These are phyloP conservation scores for Nycticryphes semicollaris DNA, from an alignment of 2,113 vertebrate species.

Conservation along the genomic window DNA sequence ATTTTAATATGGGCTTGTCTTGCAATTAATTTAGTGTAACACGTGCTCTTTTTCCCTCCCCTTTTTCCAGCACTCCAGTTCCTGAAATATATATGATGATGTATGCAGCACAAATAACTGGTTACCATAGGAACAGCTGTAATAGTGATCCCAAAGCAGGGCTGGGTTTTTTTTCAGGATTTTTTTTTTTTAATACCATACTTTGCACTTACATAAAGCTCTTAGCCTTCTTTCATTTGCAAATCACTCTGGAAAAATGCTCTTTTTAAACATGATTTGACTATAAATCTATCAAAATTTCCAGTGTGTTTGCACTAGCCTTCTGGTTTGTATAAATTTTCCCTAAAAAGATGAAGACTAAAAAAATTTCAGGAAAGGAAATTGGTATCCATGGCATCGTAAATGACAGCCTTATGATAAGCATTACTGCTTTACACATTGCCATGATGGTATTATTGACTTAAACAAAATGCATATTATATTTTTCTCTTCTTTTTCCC, in stretches of 20 bases:
- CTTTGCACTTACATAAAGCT: conserved; percentile 9
- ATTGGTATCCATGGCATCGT: not conserved
- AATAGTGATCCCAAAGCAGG: conserved; percentile 58
- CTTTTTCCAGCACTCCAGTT: conserved; percentile 26
- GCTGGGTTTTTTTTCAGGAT: not conserved
- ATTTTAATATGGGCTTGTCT: conserved; percentile 17
- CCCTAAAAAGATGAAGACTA: not conserved
- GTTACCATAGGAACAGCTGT: conserved; percentile 70
- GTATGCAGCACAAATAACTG: conserved; percentile 51
- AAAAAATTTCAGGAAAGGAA: not conserved
- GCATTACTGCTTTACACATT: not conserved
- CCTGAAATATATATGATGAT: conserved; percentile 69
- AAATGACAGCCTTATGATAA: not conserved
- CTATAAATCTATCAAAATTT: not conserved
- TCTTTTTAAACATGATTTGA: not conserved
- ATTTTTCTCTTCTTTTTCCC: not conserved
- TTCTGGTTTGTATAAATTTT: not conserved
- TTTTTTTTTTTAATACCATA: not conserved
- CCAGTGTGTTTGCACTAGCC: not conserved
- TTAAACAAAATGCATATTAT: not conserved
- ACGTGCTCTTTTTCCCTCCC: not conserved
- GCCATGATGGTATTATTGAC: not conserved
- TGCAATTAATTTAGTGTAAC: conserved; percentile 28
- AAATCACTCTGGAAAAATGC: not conserved
- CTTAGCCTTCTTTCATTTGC: not conserved